Conservation (phyloP, 2,888 invertebrate species). For the Leptopterna dolabrata region DNA sequence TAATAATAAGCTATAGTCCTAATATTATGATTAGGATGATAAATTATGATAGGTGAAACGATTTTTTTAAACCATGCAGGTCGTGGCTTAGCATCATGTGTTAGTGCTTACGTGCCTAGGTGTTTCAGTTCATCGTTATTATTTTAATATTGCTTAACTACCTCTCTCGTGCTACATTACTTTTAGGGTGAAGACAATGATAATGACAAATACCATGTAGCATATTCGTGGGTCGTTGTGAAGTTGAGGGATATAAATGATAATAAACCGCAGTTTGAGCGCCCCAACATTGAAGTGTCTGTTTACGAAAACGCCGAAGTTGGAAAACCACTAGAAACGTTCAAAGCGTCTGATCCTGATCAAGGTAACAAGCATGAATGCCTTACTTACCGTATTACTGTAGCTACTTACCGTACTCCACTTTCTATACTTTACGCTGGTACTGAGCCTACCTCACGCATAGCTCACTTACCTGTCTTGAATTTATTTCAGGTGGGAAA, state of each 20-base stretch:
- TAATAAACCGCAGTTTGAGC: conserved; percentile 95
- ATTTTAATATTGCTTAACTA: too few species aligned
- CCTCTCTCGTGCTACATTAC: background rate
- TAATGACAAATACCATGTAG: conserved; percentile 97
- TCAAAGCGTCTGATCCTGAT: conserved; percentile 95
- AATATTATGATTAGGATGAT: too few species aligned
- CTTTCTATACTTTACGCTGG: too few species aligned
- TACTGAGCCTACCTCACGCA: too few species aligned
- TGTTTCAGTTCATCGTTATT: too few species aligned
- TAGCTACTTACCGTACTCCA: too few species aligned
- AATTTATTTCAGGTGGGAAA: conserved; percentile 73
- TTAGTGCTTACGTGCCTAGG: too few species aligned
- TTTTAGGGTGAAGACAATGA: conserved; percentile 87
- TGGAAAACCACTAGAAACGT: conserved; percentile 90
- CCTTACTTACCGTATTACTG: background rate
- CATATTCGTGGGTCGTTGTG: conserved; percentile 94
- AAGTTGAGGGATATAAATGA: conserved; percentile 95
- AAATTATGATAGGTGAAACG: too few species aligned
- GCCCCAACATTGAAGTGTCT: conserved; percentile 91
- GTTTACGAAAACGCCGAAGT: conserved; percentile 93
- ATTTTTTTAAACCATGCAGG: too few species aligned
- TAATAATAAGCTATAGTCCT: too few species aligned
- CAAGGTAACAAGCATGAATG: conserved; percentile 72
- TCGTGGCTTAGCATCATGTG: too few species aligned
- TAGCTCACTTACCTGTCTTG: too few species aligned